phyloP scores from a whole-genome alignment of 2,797 vertebrate genomes.

The Rhynchotus rufescens region DNA sequence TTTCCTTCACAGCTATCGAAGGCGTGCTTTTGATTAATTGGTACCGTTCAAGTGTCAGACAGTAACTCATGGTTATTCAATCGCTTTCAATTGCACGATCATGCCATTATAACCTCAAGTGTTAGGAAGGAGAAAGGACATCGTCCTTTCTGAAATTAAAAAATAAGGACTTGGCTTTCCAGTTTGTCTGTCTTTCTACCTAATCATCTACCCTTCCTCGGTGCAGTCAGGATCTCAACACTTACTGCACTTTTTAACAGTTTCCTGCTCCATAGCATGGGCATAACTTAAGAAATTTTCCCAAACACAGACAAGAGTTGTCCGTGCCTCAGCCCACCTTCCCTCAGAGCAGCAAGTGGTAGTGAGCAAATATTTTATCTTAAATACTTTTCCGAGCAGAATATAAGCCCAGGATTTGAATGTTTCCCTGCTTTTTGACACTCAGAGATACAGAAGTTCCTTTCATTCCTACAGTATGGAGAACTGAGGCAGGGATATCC shows the following conservation, averaged over 20 bases:
- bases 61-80: constrained; percentile 56
- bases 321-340: accelerated
- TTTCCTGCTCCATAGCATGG: background rate
- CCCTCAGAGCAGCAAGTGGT: background rate
- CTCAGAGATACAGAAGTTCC: background rate
- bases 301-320: background rate
- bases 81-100: constrained; percentile 35
- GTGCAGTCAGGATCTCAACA: background rate
- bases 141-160: background rate
- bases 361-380: background rate
- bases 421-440: background rate
- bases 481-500: background rate
- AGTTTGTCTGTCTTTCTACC: background rate
- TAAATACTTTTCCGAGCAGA: background rate
- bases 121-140: background rate
- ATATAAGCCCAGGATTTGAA: background rate
- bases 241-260: background rate
- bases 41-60: constrained; percentile 27
- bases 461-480: background rate
- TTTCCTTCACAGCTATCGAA: constrained; percentile 28
- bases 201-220: background rate
- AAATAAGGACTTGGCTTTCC: background rate
- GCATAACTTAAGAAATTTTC: background rate
- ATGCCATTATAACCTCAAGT: background rate
- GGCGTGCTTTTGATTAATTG: constrained; percentile 35